Conservation (phyloP, 2,797 vertebrate species). For the Liparis tanakae region DNA sequence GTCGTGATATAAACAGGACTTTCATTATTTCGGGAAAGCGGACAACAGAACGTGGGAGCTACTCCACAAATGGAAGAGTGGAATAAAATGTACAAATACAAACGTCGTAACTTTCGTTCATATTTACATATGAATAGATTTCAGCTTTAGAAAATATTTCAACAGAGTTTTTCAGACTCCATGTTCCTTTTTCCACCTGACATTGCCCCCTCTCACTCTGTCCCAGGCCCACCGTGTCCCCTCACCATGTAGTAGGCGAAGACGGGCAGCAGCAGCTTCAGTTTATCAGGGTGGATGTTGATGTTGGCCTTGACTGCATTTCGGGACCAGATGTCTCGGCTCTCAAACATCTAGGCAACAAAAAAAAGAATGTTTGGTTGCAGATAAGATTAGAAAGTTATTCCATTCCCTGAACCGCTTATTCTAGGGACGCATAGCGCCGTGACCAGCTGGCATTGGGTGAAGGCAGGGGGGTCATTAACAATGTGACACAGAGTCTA, state of each 20-base stretch:
- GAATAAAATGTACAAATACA: not conserved
- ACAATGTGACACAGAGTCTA: too few relatives aligned
- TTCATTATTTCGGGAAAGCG: not conserved
- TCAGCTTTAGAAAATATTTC: not conserved
- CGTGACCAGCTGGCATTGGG: too few relatives aligned
- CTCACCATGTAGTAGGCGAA: slow-evolving; percentile 95
- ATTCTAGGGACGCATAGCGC: too few relatives aligned
- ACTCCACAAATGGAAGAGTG: not conserved
- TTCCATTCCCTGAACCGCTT: too few relatives aligned
- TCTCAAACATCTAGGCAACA: slow-evolving; percentile 88
- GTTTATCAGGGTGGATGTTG: slow-evolving; percentile 93
- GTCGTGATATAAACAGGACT: not conserved
- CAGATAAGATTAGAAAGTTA: slow-evolving; percentile 55
- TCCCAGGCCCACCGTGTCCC: not conserved
- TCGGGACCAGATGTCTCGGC: slow-evolving; percentile 93
- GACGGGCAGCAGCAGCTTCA: slow-evolving; percentile 91
- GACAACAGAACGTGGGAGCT: not conserved
- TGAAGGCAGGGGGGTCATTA: not conserved
- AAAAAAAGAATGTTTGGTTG: slow-evolving; percentile 36
- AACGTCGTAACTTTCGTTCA: not conserved
- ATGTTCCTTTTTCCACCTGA: not conserved
- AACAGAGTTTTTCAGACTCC: not conserved
- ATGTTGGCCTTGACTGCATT: slow-evolving; percentile 94
- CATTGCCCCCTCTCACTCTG: not conserved
- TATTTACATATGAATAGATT: not conserved